Percentiles rank a stretch among this genome's conserved stretches.
These are phyloP conservation scores for Mystacides longicornis DNA, from an alignment of 2,888 invertebrate species.

Conservation along the genomic window DNA sequence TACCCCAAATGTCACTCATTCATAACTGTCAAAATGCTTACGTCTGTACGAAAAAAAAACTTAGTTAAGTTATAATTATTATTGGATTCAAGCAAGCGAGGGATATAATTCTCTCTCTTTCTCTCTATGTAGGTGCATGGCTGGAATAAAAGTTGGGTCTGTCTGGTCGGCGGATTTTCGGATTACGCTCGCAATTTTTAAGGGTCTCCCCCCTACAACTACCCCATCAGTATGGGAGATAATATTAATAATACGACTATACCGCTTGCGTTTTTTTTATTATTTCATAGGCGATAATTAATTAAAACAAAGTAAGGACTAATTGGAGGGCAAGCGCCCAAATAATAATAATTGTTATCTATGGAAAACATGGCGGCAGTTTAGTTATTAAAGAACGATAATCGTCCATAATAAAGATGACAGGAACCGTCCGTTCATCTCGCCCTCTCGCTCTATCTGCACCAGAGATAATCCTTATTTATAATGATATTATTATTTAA, in stretches of 20 bases:
- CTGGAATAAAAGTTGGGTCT: background rate
- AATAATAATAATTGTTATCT: background rate
- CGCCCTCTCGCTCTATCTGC: too few species aligned
- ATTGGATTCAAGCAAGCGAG: background rate
- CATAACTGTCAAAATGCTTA: slow-evolving; percentile 1
- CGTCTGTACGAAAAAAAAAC: background rate
- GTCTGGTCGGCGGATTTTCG: background rate
- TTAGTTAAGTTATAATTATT: background rate
- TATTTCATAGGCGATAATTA: background rate
- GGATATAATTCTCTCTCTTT: background rate
- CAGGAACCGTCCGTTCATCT: too few species aligned
- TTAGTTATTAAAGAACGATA: background rate
- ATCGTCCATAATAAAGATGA: too few species aligned
- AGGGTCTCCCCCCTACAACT: background rate
- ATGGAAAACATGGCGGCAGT: background rate
- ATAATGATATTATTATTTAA: too few species aligned
- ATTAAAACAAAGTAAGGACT: slow-evolving; percentile 1
- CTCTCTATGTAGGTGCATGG: too few species aligned
- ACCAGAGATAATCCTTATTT: too few species aligned
- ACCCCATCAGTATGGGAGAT: background rate
- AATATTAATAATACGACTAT: background rate
- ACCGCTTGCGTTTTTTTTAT: too few species aligned
- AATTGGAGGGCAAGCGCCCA: background rate
- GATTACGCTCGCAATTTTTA: slow-evolving; percentile 1
- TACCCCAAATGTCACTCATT: background rate